Percentiles rank a stretch among this genome's conserved stretches.
Conservation (phyloP, 1,140 invertebrate species). For the Limonius californicus region DNA sequence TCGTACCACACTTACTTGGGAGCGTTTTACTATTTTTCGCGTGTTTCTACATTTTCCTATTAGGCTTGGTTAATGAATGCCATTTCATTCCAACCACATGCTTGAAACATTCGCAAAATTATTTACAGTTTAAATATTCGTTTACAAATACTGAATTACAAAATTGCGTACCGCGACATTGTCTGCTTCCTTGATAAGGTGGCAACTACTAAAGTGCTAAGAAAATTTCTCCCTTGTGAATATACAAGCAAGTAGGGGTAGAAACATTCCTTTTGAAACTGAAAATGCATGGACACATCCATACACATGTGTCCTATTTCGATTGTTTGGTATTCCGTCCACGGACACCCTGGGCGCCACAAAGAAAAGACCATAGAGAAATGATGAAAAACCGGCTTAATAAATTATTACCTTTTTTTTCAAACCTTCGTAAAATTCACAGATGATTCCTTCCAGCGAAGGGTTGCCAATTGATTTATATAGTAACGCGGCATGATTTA, state of each 20-base stretch:
- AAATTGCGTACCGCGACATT: no score
- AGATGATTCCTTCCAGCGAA: no score
- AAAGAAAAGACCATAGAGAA: conserved; percentile 20
- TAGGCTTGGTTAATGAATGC: no score
- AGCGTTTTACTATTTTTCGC: no score
- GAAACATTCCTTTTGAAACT: conserved; percentile 43
- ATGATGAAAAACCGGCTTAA: conserved; percentile 13
- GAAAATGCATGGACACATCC: conserved; percentile 43
- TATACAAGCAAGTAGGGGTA: conserved; percentile 40
- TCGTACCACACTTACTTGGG: not conserved
- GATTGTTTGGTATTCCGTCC: conserved; percentile 33
- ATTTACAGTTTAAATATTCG: no score
- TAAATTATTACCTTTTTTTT: not conserved
- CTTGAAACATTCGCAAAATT: no score
- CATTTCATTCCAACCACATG: no score
- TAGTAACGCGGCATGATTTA: not conserved
- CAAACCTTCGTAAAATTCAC: no score
- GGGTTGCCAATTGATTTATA: no score
- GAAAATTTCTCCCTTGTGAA: conserved; percentile 47
- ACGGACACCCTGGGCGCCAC: conserved; percentile 25
- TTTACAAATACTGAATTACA: no score
- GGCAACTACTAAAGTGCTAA: conserved; percentile 33
- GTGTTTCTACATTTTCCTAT: no score
- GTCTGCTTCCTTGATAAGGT: not conserved
- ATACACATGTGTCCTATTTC: conserved; percentile 38